Conservation (phyloP, 2,797 vertebrate genomes). For the Anguilla marmorata region DNA sequence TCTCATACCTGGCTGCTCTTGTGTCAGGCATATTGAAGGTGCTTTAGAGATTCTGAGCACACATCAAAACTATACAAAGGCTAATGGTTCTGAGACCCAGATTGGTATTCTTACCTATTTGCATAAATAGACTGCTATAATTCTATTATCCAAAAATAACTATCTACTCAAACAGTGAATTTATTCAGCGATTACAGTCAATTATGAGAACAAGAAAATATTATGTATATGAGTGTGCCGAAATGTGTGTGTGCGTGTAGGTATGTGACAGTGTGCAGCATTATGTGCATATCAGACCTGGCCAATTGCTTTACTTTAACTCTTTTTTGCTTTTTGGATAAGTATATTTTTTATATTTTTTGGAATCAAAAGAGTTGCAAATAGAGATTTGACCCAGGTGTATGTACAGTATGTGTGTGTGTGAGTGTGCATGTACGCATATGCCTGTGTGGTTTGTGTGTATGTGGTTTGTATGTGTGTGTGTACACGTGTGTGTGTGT, state of each 20-base stretch:
- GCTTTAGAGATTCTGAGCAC: constrained; percentile 2
- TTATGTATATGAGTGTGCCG: not conserved
- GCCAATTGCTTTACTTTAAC: no score
- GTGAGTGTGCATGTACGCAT: no score
- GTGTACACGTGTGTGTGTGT: no score
- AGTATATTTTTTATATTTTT: not conserved
- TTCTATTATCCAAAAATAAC: constrained; percentile 27
- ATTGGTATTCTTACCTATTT: constrained; percentile 17
- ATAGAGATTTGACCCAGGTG: not conserved
- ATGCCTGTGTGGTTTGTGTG: no score
- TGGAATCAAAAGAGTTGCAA: not conserved
- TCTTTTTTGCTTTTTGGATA: not conserved
- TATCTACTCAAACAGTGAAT: not conserved
- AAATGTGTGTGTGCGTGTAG: not conserved
- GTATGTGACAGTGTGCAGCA: not conserved
- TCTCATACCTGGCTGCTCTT: not conserved
- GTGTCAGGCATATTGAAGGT: not conserved
- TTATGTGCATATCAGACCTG: not conserved
- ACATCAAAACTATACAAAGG: not conserved
- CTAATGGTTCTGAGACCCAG: not conserved
- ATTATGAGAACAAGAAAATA: not conserved
- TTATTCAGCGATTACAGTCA: not conserved
- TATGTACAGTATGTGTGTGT: not conserved
- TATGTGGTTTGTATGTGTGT: no score
- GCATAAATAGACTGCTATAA: constrained; percentile 33